Percentiles rank a stretch among this genome's conserved stretches.
Evolutionary conservation across 2,888 invertebrate species (phyloP).

Genomic region (Hetaerina titia): DNA sequence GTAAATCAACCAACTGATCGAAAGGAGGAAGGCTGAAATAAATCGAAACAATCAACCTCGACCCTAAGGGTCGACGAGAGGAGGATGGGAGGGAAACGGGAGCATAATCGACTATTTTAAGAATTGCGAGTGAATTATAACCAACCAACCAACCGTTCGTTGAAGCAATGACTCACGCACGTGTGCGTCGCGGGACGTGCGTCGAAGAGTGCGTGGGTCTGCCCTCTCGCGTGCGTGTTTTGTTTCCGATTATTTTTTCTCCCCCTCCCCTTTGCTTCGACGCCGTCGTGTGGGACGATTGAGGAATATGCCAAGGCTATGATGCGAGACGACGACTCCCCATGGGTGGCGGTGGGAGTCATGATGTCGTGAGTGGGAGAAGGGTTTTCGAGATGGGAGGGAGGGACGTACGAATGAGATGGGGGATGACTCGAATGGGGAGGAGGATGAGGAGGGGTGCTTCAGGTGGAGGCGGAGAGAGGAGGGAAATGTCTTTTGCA

Average conservation of each 20-base stretch:
- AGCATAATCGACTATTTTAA: background rate
- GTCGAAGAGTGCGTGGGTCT: background rate
- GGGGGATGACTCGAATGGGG: background rate
- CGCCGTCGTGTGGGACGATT: slow-evolving; percentile 25
- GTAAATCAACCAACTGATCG: background rate
- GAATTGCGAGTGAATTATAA: slow-evolving; percentile 17
- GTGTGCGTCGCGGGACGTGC: background rate
- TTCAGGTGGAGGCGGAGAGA: background rate
- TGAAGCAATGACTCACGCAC: background rate
- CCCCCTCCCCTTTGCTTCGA: background rate
- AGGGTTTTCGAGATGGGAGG: background rate
- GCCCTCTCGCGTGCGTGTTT: background rate
- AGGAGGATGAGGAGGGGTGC: too few species aligned
- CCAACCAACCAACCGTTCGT: background rate
- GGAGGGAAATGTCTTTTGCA: background rate
- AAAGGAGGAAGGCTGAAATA: background rate
- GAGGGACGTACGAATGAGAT: background rate
- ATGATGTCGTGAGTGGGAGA: background rate
- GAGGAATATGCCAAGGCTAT: slow-evolving; percentile 60
- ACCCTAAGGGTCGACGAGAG: background rate
- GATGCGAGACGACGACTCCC: background rate
- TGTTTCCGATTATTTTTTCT: background rate
- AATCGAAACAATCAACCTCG: background rate
- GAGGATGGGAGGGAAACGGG: background rate
- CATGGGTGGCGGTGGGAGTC: background rate